phyloP scores from a whole-genome alignment of 2,888 invertebrate genomes.

The Adelphocoris suturalis region DNA sequence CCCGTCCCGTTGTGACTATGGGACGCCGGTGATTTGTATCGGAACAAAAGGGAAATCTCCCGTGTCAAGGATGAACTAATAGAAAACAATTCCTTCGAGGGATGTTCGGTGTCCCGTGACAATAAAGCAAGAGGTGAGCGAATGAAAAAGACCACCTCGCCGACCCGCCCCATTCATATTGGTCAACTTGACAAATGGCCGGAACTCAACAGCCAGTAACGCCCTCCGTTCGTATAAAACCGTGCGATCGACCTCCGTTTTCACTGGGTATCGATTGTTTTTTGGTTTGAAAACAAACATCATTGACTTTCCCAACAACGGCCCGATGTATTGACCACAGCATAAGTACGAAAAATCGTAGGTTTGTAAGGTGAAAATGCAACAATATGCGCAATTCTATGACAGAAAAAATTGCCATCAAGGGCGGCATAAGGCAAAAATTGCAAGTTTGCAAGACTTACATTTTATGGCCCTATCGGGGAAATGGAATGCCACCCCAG shows the following conservation, averaged over 20 bases:
- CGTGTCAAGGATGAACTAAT: conserved; percentile 29
- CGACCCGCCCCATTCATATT: not conserved
- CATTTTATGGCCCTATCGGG: too few species aligned
- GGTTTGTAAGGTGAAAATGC: too few species aligned
- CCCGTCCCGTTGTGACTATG: not conserved
- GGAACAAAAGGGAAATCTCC: conserved; percentile 17
- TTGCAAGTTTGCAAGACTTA: too few species aligned
- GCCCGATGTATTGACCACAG: too few species aligned
- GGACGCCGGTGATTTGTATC: not conserved
- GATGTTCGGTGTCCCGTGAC: conserved; percentile 36
- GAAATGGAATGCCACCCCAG: too few species aligned
- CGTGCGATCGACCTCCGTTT: not conserved
- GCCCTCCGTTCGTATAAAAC: not conserved
- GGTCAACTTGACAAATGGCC: conserved; percentile 39
- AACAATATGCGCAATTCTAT: too few species aligned
- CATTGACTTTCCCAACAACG: too few species aligned
- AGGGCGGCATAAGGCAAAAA: too few species aligned
- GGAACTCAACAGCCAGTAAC: not conserved
- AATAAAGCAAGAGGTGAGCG: conserved; percentile 28
- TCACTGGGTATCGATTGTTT: not conserved
- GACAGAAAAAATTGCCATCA: too few species aligned
- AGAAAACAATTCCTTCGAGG: conserved; percentile 26
- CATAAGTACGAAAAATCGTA: too few species aligned
- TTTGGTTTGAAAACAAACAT: too few species aligned
- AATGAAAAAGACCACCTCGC: not conserved